phyloP scores from a whole-genome alignment of 92 coral and sea anemone species.

The Parazoanthus atlanticus region DNA sequence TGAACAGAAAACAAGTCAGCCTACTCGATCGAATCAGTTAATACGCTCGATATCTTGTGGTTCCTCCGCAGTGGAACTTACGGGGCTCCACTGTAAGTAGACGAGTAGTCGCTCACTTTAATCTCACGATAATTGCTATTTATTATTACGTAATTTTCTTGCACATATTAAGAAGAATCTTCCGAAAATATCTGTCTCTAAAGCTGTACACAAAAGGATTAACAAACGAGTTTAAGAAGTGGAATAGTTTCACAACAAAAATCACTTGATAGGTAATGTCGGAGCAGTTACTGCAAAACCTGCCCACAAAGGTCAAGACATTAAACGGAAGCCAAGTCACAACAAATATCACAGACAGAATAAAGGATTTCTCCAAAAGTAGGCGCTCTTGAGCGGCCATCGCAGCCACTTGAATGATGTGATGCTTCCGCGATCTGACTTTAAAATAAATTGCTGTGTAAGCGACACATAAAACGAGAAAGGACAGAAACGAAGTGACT shows the following conservation, averaged over 20 bases:
- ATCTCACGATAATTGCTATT: not conserved
- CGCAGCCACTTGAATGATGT: not conserved
- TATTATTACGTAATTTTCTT: not conserved
- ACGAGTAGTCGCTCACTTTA: too few species aligned
- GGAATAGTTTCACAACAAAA: conserved; percentile 33
- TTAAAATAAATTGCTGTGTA: conserved; percentile 13
- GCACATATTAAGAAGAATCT: conserved; percentile 17
- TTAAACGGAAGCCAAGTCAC: conserved; percentile 39
- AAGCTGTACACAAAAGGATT: conserved; percentile 38
- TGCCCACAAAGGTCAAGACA: conserved; percentile 25
- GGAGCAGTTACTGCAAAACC: conserved; percentile 7
- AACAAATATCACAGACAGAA: conserved; percentile 26
- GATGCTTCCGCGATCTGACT: conserved; percentile 11
- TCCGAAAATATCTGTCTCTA: conserved; percentile 16
- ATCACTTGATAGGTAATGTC: conserved; percentile 29
- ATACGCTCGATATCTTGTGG: too few species aligned
- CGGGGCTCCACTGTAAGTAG: too few species aligned
- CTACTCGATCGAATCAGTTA: too few species aligned
- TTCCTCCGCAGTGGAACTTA: too few species aligned
- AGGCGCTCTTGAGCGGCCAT: not conserved
- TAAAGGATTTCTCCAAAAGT: conserved; percentile 36
- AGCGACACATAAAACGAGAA: conserved; percentile 17
- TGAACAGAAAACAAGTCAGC: too few species aligned
- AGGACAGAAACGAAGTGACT: not conserved
- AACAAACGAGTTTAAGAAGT: conserved; percentile 24